A percentile compares a stretch with the other conserved stretches of the same genome.
Evolutionary conservation across 2,797 vertebrate genomes (phyloP).

Genomic region (Amblyopsis hoosieri): DNA sequence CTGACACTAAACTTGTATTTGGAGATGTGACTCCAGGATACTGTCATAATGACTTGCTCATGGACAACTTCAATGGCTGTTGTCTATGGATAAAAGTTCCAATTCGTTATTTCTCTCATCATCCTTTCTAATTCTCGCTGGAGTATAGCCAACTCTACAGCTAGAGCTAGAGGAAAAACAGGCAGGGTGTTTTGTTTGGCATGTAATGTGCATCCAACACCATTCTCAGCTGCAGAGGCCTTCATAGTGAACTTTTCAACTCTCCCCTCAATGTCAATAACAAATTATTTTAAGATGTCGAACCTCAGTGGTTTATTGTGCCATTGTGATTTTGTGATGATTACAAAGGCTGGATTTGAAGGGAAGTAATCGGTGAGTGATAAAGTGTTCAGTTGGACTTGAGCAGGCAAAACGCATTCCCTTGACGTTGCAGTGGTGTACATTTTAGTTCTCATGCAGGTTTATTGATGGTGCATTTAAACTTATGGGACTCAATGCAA

Average conservation of each 20-base stretch:
- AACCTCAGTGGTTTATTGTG: slow-evolving; percentile 35
- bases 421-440: not conserved
- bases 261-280: slow-evolving; percentile 33
- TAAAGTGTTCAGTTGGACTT: slow-evolving; percentile 28
- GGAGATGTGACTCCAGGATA: too few relatives aligned
- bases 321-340: slow-evolving; percentile 38
- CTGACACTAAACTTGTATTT: too few relatives aligned
- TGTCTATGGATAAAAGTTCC: slow-evolving; percentile 41
- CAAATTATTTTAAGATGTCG: slow-evolving; percentile 35
- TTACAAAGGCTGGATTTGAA: slow-evolving; percentile 33
- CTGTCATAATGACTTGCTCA: not conserved
- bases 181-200: slow-evolving; percentile 62
- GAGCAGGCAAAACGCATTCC: slow-evolving; percentile 6
- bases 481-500: slow-evolving; percentile 7
- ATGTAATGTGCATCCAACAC: slow-evolving; percentile 25
- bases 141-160: slow-evolving; percentile 48
- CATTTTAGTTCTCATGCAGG: slow-evolving; percentile 1
- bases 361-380: slow-evolving; percentile 34
- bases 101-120: slow-evolving; percentile 65
- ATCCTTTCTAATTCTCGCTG: slow-evolving; percentile 55
- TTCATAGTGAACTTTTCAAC: slow-evolving; percentile 60
- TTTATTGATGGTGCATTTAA: slow-evolving; percentile 9
- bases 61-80: slow-evolving; percentile 8
- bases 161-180: slow-evolving; percentile 48
- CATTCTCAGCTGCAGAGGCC: slow-evolving; percentile 37